phyloP scores from a whole-genome alignment of 2,113 vertebrate genomes.

The Clarias batrachus region DNA sequence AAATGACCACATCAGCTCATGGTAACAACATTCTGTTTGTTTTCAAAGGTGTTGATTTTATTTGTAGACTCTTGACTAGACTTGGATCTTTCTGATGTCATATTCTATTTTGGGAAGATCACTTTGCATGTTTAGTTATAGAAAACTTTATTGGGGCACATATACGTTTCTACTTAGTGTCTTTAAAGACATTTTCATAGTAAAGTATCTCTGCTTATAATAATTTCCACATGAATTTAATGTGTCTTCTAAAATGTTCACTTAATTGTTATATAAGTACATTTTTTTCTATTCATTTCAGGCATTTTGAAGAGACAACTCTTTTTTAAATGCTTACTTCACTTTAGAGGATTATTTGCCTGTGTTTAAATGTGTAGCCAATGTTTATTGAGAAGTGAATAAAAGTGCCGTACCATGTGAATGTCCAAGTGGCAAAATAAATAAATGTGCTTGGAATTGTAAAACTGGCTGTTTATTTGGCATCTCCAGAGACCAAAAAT shows the following conservation, averaged over 20 bases:
- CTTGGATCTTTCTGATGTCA: constrained; percentile 34
- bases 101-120: constrained; percentile 45
- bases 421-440: constrained; percentile 28
- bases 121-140: constrained; percentile 60
- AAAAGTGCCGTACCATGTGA: constrained; percentile 21
- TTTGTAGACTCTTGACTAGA: constrained; percentile 39
- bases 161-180: constrained; percentile 44
- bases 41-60: constrained; percentile 58
- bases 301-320: background rate
- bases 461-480: constrained; percentile 31
- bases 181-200: background rate
- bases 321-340: background rate
- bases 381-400: constrained; percentile 3
- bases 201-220: constrained; percentile 18
- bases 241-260: constrained; percentile 20
- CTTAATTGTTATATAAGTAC: constrained; percentile 38
- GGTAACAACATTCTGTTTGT: constrained; percentile 33
- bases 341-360: constrained; percentile 12
- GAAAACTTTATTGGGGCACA: constrained; percentile 46
- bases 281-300: constrained; percentile 33
- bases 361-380: constrained; percentile 4
- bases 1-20: constrained; percentile 57
- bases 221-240: constrained; percentile 18
- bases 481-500: background rate
- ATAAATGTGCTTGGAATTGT: constrained; percentile 41